phyloP scores from a whole-genome alignment of 2,797 vertebrate genomes.

The Carapus acus region DNA sequence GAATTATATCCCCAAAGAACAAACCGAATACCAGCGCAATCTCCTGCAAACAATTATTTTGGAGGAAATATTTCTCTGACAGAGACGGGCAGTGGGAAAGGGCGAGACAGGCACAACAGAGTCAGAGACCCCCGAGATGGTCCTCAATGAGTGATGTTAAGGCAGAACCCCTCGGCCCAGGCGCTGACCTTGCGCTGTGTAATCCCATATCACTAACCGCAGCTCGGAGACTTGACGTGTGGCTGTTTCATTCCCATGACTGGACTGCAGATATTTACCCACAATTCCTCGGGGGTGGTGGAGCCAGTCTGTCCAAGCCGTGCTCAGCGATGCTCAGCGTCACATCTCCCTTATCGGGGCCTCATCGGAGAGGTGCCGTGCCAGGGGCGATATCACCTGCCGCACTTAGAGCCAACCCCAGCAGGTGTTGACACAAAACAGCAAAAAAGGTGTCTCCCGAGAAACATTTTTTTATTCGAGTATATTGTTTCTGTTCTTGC shows the following conservation, averaged over 20 bases:
- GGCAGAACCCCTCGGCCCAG: constrained; percentile 37
- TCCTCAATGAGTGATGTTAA: constrained; percentile 28
- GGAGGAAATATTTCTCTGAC: constrained; percentile 33
- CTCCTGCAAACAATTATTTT: constrained; percentile 55
- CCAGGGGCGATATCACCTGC: constrained; percentile 1
- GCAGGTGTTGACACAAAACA: constrained; percentile 8
- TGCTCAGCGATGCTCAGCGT: constrained; percentile 40
- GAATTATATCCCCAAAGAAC: constrained; percentile 50
- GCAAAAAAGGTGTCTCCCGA: neutral
- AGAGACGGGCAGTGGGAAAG: constrained; percentile 43
- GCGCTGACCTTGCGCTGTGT: constrained; percentile 43
- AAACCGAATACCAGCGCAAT: constrained; percentile 49
- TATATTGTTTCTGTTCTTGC: neutral
- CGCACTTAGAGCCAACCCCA: neutral
- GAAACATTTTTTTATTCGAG: neutral
- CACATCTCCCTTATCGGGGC: constrained; percentile 22
- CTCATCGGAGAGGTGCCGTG: constrained; percentile 16
- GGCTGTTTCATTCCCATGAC: constrained; percentile 69
- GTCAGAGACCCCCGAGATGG: constrained; percentile 18
- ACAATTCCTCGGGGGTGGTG: constrained; percentile 55
- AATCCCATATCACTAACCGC: constrained; percentile 49
- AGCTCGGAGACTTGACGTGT: constrained; percentile 41
- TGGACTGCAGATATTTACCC: constrained; percentile 68
- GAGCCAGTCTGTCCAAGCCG: constrained; percentile 52
- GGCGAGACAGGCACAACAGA: constrained; percentile 24